Base-by-base conservation (phyloP, 2,888 invertebrate species). In the Tyria jacobaeae region DNA sequence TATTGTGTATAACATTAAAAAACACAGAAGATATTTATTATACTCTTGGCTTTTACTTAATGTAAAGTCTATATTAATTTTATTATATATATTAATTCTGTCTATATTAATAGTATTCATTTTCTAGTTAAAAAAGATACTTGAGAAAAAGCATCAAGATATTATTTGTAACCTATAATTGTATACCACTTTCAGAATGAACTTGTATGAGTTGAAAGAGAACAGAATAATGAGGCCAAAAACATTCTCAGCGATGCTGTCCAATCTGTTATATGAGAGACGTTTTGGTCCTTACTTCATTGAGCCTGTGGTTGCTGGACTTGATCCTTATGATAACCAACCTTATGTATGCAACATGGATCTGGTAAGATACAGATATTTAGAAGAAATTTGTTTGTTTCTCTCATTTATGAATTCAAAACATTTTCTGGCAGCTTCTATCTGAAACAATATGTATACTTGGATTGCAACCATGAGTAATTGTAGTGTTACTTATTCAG, bases 221-320 rank as follows among this genome's bases (percentile, higher is more conserved):
- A 99, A 98, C 85, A 95, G 99, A 76, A 94, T 95, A 78, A 98
- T 99, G 94, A 96, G 96, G 65, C 99, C 99, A 0, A 96, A 97
- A 88, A 97, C 98, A 39, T 97, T 99, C 87, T 95, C 97, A 4
- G 96, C 97, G 0, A 97, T 99, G 97, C 95, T 99, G 1, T 98
- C 99, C 0, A 99, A 99, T 91, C 95, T 99, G 82, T 91, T 99
- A 55, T 99, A 99, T 80, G 99, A 99, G 87, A 97, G 96, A 86
- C 96, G 99, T 69, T 99, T 99, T 89, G 99, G 99, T 0, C 99
- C 99, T 0, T 99, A 98, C 89, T 99, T 99, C 91, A 97, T 99
- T 67, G 99, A 99, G 86, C 99, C 99, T 0, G 96, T 99, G 0
- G 96, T 99, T 66, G 99, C 99, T 62, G 99, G 98, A 10, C 89